phyloP scores from a whole-genome alignment of 2,888 invertebrate species.

The Sabatieria punctata region DNA sequence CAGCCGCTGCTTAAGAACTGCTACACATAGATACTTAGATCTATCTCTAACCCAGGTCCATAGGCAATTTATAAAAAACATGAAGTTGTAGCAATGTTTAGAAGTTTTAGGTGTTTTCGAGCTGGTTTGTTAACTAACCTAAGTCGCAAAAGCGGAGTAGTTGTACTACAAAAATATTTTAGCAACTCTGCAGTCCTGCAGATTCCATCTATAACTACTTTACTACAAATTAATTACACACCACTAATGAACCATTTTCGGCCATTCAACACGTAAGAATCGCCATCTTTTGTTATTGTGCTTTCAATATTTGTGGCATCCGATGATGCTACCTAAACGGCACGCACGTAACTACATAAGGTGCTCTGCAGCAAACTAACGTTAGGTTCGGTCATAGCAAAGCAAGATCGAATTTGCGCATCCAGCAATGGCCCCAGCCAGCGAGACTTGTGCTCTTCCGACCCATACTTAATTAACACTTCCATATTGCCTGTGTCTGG shows the following conservation, averaged over 20 bases:
- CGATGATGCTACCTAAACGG: constrained; percentile 33
- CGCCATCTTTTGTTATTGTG: constrained; percentile 33
- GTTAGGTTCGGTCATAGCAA: constrained; percentile 36
- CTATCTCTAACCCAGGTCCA: no score
- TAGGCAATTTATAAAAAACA: no score
- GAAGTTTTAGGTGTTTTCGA: no score
- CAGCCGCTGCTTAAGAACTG: no score
- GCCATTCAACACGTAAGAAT: constrained; percentile 36
- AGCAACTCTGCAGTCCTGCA: no score
- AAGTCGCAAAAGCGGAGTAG: no score
- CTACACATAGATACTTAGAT: no score
- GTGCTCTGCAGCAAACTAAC: constrained; percentile 14
- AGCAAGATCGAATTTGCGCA: constrained; percentile 34
- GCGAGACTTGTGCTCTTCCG: constrained; percentile 31
- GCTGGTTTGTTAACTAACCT: no score
- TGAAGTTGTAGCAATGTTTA: no score
- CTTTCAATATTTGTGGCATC: constrained; percentile 39
- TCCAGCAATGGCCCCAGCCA: constrained; percentile 34
- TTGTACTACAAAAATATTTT: no score
- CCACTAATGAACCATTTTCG: constrained; percentile 38
- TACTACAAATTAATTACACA: no score
- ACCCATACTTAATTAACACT: constrained; percentile 36
- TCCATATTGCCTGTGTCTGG: constrained; percentile 41
- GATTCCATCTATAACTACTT: no score
- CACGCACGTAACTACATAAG: constrained; percentile 2